Evolutionary conservation across 1,140 invertebrate species (phyloP).

Genomic region (Asobara japonica): DNA sequence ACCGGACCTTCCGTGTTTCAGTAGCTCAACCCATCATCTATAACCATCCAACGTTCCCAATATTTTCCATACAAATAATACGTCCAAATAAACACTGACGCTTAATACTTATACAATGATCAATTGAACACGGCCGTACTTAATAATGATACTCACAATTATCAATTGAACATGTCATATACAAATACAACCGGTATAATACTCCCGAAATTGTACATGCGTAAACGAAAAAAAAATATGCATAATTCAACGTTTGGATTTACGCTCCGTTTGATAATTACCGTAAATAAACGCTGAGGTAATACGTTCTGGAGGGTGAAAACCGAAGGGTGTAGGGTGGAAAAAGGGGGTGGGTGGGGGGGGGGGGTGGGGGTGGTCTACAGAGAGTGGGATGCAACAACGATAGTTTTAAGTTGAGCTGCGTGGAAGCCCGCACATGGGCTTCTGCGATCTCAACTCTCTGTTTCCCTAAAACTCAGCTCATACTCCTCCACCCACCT

Average conservation of each 20-base stretch:
- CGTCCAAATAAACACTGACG: too few species aligned
- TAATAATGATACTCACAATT: too few species aligned
- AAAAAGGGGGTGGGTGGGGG: background rate
- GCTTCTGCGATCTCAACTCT: constrained; percentile 9
- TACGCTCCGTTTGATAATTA: constrained; percentile 12
- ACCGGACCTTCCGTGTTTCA: too few species aligned
- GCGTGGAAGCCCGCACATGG: constrained; percentile 15
- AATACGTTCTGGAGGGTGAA: constrained; percentile 1
- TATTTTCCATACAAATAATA: background rate
- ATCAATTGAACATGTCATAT: too few species aligned
- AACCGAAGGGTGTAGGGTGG: background rate
- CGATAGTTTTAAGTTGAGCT: constrained; percentile 18
- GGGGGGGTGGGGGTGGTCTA: background rate
- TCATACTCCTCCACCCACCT: background rate
- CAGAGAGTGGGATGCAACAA: background rate
- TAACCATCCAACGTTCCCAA: too few species aligned
- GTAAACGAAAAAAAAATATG: background rate
- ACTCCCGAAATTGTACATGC: too few species aligned
- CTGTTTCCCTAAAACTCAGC: constrained; percentile 2
- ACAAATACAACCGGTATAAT: background rate
- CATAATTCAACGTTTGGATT: background rate
- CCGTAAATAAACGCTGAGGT: constrained; percentile 12
- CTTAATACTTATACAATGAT: too few species aligned
- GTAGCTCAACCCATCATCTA: too few species aligned
- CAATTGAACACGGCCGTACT: too few species aligned